Evolutionary conservation across 2,797 vertebrate species (phyloP).

Genomic region (Cetoscarus ocellatus): DNA sequence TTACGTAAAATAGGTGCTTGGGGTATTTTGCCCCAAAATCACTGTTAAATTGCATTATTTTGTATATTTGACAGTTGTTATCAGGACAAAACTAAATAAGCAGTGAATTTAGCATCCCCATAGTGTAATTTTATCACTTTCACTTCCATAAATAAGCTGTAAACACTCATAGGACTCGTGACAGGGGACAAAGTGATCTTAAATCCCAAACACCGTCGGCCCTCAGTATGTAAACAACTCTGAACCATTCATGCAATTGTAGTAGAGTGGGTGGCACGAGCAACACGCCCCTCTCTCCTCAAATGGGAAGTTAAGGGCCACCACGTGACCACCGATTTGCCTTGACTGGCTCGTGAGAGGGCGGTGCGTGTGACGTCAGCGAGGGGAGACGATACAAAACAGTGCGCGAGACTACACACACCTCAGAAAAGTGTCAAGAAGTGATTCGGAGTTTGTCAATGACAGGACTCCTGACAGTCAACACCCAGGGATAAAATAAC

Average conservation of each 20-base stretch:
- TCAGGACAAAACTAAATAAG: neutral
- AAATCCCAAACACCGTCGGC: slow-evolving; percentile 31
- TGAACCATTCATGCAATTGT: slow-evolving; percentile 70
- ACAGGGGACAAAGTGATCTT: slow-evolving; percentile 11
- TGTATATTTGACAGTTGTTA: too few species aligned
- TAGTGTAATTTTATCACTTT: neutral
- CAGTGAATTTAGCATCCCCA: neutral
- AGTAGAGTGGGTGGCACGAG: slow-evolving; percentile 74
- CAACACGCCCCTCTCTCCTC: slow-evolving; percentile 73
- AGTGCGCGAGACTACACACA: slow-evolving; percentile 64
- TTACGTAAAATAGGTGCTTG: too few species aligned
- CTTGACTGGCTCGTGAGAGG: slow-evolving; percentile 82
- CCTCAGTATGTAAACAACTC: slow-evolving; percentile 75
- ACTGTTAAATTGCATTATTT: too few species aligned
- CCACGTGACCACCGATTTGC: slow-evolving; percentile 74
- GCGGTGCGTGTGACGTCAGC: slow-evolving; percentile 83
- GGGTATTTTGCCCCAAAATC: too few species aligned
- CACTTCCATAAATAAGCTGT: neutral
- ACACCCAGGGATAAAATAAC: slow-evolving; percentile 15
- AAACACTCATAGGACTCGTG: neutral
- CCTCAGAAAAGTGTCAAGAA: slow-evolving; percentile 71
- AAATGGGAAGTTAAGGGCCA: slow-evolving; percentile 74
- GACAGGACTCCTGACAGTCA: slow-evolving; percentile 44
- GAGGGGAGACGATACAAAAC: slow-evolving; percentile 78
- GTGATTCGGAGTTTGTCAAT: neutral